Evolutionary conservation across 1,140 invertebrate species (phyloP), one percentile per base, ranked within the genome.

Genomic region (Dinothrombium tinctorium): DNA sequence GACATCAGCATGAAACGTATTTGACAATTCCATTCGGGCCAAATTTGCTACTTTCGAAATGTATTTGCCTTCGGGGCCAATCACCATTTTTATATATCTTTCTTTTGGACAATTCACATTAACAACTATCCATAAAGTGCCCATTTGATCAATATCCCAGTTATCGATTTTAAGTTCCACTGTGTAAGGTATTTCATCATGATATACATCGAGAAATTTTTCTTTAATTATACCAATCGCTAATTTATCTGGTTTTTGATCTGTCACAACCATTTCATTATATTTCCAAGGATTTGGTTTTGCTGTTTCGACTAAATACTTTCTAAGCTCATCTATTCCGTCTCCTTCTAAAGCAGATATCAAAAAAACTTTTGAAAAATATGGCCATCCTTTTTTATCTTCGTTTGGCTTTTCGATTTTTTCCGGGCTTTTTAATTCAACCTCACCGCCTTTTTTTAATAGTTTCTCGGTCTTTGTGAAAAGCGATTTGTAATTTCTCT

Each of bases 351-450:
- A 54, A 0, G 83, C 76, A 17, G 84, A 90, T 8, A 89, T 64
- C 64, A 90, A 73, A 54, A 94, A 94, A 17, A 92, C 71, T 53
- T 79, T 69, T 11, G 65, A 60, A 53, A 92, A 92, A 46, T 73
- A 53, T 32, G 71, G 69, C 71, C 75, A 84, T 21, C 2, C 12
- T 17, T 14, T n/a, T n/a, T 28, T n/a, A 28, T 9, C 24, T 32
- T 35, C 3, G 24, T 2, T 28, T 15, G 15, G 28, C 28, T 29
- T 15, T 2, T 4, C 15, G 28, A 4, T n/a, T 29, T 29, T n/a
- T 29, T 29, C 15, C 28, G 12, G 11, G 3, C 28, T n/a, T 29
- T n/a, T 29, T 15, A 29, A n/a, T 11, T n/a, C 2, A 2, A 29
- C 28, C 15, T 29, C 4, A n/a, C 12, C 28, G 28, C 28, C 15